Percentiles rank a stretch among this genome's conserved stretches.
phyloP scores from a whole-genome alignment of 2,888 invertebrate genomes.

The Lomographa bimaculata region DNA sequence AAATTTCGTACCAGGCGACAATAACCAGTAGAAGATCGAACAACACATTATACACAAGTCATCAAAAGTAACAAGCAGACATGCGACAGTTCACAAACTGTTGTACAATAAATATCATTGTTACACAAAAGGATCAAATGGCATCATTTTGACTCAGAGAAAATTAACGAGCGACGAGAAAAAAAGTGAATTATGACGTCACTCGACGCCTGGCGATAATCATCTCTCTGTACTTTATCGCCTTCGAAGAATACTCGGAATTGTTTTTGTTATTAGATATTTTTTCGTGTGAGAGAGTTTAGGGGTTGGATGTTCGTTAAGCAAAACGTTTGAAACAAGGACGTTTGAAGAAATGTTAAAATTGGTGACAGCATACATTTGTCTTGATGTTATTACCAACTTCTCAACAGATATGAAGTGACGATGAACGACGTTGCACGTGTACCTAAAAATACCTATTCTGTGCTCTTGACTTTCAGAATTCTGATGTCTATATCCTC shows the following conservation, averaged over 20 bases:
- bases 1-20: no score
- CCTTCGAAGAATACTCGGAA: conserved; percentile 47
- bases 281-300: conserved; percentile 11
- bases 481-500: no score
- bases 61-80: conserved; percentile 51
- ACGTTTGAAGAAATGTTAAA: no score
- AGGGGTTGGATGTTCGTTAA: neutral
- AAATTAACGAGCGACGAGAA: conserved; percentile 53
- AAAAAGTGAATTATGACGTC: conserved; percentile 60
- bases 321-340: no score
- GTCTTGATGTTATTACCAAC: no score
- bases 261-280: conserved; percentile 45
- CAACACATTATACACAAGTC: conserved; percentile 33
- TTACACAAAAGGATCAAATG: conserved; percentile 53
- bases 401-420: no score
- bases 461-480: neutral
- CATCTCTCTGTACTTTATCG: conserved; percentile 53
- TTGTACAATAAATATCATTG: conserved; percentile 50
- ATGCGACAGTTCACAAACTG: conserved; percentile 19
- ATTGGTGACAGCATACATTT: no score
- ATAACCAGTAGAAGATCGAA: no score
- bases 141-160: conserved; percentile 52
- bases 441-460: no score
- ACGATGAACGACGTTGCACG: no score
- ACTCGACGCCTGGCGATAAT: conserved; percentile 57